Conservation (phyloP, 2,113 vertebrate species). For the Galeopterus variegatus region DNA sequence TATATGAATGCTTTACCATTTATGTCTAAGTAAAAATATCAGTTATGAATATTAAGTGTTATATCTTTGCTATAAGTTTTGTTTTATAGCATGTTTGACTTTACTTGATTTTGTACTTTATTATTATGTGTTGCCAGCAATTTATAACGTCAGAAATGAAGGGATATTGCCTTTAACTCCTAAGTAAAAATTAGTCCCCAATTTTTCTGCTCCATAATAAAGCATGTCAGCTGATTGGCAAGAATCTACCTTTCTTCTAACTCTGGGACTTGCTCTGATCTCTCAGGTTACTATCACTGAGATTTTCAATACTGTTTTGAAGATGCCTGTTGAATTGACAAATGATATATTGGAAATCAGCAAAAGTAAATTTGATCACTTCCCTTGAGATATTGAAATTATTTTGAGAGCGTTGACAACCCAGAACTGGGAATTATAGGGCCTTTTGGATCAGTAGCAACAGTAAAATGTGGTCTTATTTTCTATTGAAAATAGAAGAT, state of each 20-base stretch:
- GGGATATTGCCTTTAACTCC: neutral
- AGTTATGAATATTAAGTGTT: neutral
- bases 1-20: slow-evolving; percentile 30
- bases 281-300: neutral
- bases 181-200: neutral
- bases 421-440: neutral
- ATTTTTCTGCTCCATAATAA: neutral
- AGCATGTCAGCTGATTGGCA: neutral
- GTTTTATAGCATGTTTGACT: slow-evolving; percentile 31
- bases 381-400: slow-evolving; percentile 44
- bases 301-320: slow-evolving; percentile 33
- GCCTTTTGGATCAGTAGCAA: slow-evolving; percentile 5
- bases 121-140: neutral
- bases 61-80: slow-evolving; percentile 43
- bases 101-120: slow-evolving; percentile 26
- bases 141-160: slow-evolving; percentile 43
- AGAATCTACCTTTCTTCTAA: neutral
- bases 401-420: neutral
- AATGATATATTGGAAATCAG: slow-evolving; percentile 25
- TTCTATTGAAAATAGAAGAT: slow-evolving; percentile 1
- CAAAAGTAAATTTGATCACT: slow-evolving; percentile 1
- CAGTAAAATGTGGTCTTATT: neutral
- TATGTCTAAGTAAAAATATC: slow-evolving; percentile 39
- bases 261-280: neutral
- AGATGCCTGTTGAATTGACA: neutral